Evolutionary conservation across 2,113 vertebrate genomes (phyloP), one percentile per base, ranked within the genome.

Genomic region (Hydrolagus affinis): DNA sequence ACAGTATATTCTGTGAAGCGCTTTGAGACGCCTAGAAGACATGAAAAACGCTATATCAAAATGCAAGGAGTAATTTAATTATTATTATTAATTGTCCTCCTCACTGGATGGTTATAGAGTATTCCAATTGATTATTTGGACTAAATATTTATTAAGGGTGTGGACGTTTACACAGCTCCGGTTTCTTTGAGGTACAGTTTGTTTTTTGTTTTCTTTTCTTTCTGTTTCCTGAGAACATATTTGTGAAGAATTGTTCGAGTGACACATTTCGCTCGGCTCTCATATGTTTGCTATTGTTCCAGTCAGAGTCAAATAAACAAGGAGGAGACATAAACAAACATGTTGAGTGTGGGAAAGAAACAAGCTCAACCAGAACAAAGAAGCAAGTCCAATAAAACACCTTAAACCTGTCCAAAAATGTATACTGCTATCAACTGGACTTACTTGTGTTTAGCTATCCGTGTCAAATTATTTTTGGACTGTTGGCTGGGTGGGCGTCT

Each of bases 231-330:
- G 76, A 23, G 23, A 28, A 62, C 57, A 62, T n/a, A 23, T 23
- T 59, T 12, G 9, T 68, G 60, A 30, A 25, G 60, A 64, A 12
- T 21, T 83, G 32, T 68, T 66, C 6, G 66, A 30, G 28, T 28
- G 23, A 62, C 21, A 83, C 15, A 68, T 83, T 8, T 66, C 78
- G 25, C 4, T 83, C 23, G 4, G 78, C 78, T 17, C 17, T 66
- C 60, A 66, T 60, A 17, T 78, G 11, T 60, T 59, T 78, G 57
- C 57, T 78, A 62, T 80, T 80, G 59, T 80, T 80, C 59, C 25
- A 80, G 64, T 8, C 14, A 80, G 57, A 80, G 59, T 80, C n/a
- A 80, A 83, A 66, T 66, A 83, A 80, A 68, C 78, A 83, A 25
- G 78, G 78, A 30, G 32, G 23, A 64, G 62, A 66, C 60, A 32